Percentiles rank a stretch among this genome's conserved stretches.
These are phyloP conservation scores for Coenobita brevimanus DNA, from an alignment of 1,140 invertebrate species.

Conservation along the genomic window DNA sequence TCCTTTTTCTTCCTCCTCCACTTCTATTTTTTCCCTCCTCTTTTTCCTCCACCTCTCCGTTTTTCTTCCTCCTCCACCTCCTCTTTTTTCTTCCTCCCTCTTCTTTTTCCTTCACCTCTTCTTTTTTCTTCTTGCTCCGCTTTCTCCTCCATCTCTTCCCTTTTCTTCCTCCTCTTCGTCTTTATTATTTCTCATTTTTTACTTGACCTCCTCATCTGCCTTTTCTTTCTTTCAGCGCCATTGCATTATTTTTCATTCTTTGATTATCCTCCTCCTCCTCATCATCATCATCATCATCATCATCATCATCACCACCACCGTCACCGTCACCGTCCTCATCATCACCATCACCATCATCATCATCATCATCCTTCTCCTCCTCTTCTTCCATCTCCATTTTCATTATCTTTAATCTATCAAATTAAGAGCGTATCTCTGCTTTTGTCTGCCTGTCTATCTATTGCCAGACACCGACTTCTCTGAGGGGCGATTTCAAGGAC, in stretches of 20 bases:
- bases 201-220: background rate
- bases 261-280: no score
- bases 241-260: background rate
- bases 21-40: background rate
- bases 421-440: no score
- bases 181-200: background rate
- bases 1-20: conserved; percentile 11
- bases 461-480: no score
- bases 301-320: background rate
- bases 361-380: no score
- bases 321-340: background rate
- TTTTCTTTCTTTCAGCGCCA: background rate
- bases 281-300: no score
- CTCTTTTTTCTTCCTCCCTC: background rate
- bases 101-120: background rate
- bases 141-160: background rate
- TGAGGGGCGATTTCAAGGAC: no score
- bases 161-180: background rate
- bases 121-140: background rate
- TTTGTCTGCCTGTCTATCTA: no score
- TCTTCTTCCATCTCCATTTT: background rate
- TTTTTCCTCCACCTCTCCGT: background rate
- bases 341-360: no score
- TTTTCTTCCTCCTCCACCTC: background rate
- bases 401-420: no score